These are phyloP conservation scores for Muntiacus muntjak DNA, from an alignment of 2,113 vertebrate species.

Conservation along the genomic window DNA sequence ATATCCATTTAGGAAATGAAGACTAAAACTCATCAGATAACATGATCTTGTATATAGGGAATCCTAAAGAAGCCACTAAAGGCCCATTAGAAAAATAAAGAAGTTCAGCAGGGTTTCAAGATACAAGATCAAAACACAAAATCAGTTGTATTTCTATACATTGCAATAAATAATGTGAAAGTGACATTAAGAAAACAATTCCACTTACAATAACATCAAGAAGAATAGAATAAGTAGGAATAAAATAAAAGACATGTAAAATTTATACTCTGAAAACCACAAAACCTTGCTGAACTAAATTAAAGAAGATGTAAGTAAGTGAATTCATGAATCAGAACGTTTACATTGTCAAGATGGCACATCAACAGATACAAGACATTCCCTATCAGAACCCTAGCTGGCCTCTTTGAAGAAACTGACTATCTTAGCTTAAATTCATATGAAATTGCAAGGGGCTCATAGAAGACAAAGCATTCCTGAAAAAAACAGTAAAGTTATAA, in stretches of 20 bases:
- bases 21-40: background rate
- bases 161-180: background rate
- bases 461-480: background rate
- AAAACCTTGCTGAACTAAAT: background rate
- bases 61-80: background rate
- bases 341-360: background rate
- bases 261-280: background rate
- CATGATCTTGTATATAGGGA: background rate
- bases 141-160: background rate
- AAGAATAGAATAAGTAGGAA: background rate
- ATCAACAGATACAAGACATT: background rate
- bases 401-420: background rate
- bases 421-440: background rate
- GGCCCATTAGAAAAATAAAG: background rate
- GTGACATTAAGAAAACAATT: background rate
- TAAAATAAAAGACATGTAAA: background rate
- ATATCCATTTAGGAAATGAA: background rate
- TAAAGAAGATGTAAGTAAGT: background rate
- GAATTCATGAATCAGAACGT: background rate
- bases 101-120: background rate
- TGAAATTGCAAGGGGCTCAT: background rate
- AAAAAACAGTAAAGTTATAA: background rate
- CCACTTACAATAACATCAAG: background rate
- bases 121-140: background rate
- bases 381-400: background rate